Percentiles rank a stretch among this genome's conserved stretches.
Evolutionary conservation across 2,113 vertebrate genomes (phyloP).

Genomic region (Cyprinodon brontotheroides): DNA sequence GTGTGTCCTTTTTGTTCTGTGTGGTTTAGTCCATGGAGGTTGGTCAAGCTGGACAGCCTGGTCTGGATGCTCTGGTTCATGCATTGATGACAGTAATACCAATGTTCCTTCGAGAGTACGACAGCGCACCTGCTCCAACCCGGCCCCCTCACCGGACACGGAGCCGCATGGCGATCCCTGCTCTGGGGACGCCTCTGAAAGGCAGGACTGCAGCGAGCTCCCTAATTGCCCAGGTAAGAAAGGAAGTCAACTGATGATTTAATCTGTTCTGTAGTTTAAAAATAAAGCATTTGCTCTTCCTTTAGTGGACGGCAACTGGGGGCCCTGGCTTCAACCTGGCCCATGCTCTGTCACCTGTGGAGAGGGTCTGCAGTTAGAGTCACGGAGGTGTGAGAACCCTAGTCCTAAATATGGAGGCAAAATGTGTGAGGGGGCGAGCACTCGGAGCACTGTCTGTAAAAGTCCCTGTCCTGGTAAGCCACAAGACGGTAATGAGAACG

Average conservation of each 20-base stretch:
- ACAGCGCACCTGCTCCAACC: conserved; percentile 48
- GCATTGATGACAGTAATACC: conserved; percentile 7
- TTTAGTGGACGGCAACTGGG: conserved; percentile 67
- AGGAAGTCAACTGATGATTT: rapidly evolving
- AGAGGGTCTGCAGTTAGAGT: conserved; percentile 61
- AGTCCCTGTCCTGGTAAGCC: conserved; percentile 58
- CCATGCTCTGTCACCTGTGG: conserved; percentile 59
- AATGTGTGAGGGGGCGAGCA: conserved; percentile 35
- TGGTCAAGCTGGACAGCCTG: conserved; percentile 60
- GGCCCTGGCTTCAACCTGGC: conserved; percentile 36
- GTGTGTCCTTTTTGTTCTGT: not conserved
- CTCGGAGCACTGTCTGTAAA: conserved; percentile 12
- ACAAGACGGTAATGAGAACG: not conserved
- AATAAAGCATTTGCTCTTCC: conserved; percentile 3
- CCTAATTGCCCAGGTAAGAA: conserved; percentile 66
- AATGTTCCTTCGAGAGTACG: not conserved
- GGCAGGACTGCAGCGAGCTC: conserved; percentile 42
- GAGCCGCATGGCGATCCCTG: conserved; percentile 43
- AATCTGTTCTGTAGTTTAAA: no score
- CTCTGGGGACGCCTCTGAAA: conserved; percentile 6
- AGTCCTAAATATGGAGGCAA: conserved; percentile 54
- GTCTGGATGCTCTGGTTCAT: conserved; percentile 44
- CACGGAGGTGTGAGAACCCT: conserved; percentile 51
- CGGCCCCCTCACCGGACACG: conserved; percentile 43
- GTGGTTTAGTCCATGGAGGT: conserved; percentile 58